phyloP scores from a whole-genome alignment of 1,140 invertebrate genomes.

The Drosophila subpulchrella region DNA sequence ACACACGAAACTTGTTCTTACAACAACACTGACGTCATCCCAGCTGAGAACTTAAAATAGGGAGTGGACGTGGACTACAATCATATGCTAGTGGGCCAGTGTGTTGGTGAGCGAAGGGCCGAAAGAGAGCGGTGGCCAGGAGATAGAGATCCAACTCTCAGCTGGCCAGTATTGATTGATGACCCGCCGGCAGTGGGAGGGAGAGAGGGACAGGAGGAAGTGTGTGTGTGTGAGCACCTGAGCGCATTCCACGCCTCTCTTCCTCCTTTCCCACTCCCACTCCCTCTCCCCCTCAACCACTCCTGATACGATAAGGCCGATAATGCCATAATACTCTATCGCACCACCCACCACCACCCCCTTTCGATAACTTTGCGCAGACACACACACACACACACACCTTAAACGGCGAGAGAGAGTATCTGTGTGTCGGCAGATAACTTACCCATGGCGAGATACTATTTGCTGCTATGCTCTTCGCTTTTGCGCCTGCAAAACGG shows the following conservation, averaged over 20 bases:
- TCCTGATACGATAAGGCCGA: conserved; percentile 61
- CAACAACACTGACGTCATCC: conserved; percentile 80
- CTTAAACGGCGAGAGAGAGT: conserved; percentile 38
- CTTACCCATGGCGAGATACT: conserved; percentile 74
- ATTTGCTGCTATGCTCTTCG: conserved; percentile 75
- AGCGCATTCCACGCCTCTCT: background rate
- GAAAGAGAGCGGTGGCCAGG: conserved; percentile 9
- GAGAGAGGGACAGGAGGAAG: conserved; percentile 18
- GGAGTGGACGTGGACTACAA: conserved; percentile 69
- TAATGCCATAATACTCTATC: conserved; percentile 64
- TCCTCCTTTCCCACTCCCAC: background rate
- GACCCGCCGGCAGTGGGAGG: conserved; percentile 1
- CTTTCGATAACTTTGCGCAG: conserved; percentile 71
- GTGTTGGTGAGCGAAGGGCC: conserved; percentile 31
- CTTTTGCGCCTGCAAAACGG: conserved; percentile 75
- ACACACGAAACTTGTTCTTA: conserved; percentile 70
- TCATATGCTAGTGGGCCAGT: conserved; percentile 49
- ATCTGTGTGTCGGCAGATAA: conserved; percentile 63
- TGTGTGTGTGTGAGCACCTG: conserved; percentile 19
- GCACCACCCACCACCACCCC: conserved; percentile 66
- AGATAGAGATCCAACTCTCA: conserved; percentile 40
- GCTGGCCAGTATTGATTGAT: conserved; percentile 75
- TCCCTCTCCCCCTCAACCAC: conserved; percentile 37
- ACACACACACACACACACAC: conserved; percentile 54
- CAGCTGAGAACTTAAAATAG: conserved; percentile 75